Evolutionary conservation across 2,113 vertebrate species (phyloP).

Genomic region (Thunnus thynnus): DNA sequence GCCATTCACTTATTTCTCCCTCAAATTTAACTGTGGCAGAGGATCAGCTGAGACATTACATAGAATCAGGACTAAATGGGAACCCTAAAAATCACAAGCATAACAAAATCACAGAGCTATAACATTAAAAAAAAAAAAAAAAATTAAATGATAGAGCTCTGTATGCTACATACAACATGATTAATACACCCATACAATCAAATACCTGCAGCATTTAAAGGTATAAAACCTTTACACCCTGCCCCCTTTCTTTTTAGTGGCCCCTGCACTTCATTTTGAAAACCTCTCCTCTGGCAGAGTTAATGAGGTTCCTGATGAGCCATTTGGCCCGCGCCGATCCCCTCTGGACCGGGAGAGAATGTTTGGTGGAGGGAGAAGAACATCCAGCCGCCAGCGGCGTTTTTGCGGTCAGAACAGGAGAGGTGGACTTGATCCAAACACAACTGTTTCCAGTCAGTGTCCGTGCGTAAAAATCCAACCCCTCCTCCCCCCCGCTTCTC

Average conservation of each 20-base stretch:
- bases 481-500: not conserved
- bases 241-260: not conserved
- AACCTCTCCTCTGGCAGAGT: not conserved
- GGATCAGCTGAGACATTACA: conserved; percentile 2
- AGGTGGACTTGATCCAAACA: conserved; percentile 69
- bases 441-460: conserved; percentile 72
- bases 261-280: conserved; percentile 1
- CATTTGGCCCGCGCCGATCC: conserved; percentile 28
- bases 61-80: no score
- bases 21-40: conserved; percentile 3
- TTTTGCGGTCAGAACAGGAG: conserved; percentile 60
- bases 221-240: not conserved
- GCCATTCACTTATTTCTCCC: conserved; percentile 36
- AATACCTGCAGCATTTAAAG: not conserved
- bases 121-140: no score
- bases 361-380: conserved; percentile 28
- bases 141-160: no score
- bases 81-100: no score
- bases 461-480: conserved; percentile 19
- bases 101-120: no score
- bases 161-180: no score
- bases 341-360: conserved; percentile 10
- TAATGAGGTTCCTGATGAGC: conserved; percentile 21
- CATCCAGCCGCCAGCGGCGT: conserved; percentile 35
- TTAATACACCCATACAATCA: not conserved